These are phyloP conservation scores for Varecia variegata DNA, from an alignment of 2,797 vertebrate species.

Conservation along the genomic window DNA sequence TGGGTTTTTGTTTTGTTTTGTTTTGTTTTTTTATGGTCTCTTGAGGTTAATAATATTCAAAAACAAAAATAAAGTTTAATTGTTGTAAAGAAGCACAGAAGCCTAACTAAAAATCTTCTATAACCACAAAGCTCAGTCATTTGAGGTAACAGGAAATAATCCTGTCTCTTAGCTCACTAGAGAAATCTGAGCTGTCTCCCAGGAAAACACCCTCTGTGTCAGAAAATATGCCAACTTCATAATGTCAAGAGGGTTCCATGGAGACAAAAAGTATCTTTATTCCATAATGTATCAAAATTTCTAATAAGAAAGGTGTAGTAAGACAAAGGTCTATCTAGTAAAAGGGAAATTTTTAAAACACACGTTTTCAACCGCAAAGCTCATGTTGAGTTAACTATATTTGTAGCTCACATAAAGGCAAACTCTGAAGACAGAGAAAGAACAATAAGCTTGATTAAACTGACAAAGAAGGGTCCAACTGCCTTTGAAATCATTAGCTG, in stretches of 20 bases:
- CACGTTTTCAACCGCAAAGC: not conserved
- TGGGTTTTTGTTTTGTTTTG: not conserved
- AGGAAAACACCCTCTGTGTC: not conserved
- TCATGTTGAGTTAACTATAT: not conserved
- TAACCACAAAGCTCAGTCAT: not conserved
- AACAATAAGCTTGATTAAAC: not conserved
- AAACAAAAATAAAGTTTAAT: constrained; percentile 1
- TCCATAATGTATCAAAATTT: not conserved
- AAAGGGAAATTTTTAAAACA: not conserved
- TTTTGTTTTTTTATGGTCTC: not conserved
- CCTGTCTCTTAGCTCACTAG: not conserved
- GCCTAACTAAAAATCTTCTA: not conserved
- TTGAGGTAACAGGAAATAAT: not conserved
- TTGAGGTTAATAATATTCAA: not conserved
- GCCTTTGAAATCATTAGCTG: not conserved
- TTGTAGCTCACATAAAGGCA: not conserved
- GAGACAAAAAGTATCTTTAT: not conserved
- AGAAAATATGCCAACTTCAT: not conserved
- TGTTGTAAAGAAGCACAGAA: not conserved
- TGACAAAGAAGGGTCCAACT: not conserved
- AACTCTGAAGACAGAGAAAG: not conserved
- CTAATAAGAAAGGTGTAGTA: not conserved
- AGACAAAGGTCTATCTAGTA: not conserved
- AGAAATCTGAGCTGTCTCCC: not conserved
- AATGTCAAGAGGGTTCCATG: not conserved